These are phyloP conservation scores for Amblyteles armatorius DNA, from an alignment of 2,888 invertebrate genomes.

Conservation along the genomic window DNA sequence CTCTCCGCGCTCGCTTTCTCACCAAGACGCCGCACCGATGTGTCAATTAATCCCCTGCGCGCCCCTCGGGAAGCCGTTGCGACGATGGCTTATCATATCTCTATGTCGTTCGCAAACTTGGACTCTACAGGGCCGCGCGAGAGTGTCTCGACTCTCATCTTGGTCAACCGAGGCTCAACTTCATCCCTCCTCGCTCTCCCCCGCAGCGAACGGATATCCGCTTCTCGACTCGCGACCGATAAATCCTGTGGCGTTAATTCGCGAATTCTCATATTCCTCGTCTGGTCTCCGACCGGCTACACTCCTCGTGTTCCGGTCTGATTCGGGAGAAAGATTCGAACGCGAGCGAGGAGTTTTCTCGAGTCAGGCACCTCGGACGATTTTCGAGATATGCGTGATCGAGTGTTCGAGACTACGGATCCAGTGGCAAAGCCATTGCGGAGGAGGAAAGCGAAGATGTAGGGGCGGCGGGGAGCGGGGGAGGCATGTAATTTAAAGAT, in stretches of 20 bases:
- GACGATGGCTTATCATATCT: slow-evolving; percentile 70
- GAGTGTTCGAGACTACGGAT: slow-evolving; percentile 70
- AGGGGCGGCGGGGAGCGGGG: slow-evolving; percentile 64
- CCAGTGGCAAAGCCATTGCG: slow-evolving; percentile 54
- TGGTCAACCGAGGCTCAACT: slow-evolving; percentile 24
- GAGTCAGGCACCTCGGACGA: slow-evolving; percentile 59
- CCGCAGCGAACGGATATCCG: slow-evolving; percentile 36
- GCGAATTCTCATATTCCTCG: slow-evolving; percentile 19
- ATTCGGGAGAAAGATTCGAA: slow-evolving; percentile 30
- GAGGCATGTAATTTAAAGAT: slow-evolving; percentile 86
- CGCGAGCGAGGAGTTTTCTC: slow-evolving; percentile 16
- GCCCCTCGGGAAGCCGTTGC: slow-evolving; percentile 68
- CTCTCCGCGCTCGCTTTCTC: slow-evolving; percentile 58
- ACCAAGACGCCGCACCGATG: slow-evolving; percentile 79
- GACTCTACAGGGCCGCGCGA: slow-evolving; percentile 54
- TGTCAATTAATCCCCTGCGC: slow-evolving; percentile 83
- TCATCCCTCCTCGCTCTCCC: slow-evolving; percentile 55
- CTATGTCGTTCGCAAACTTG: slow-evolving; percentile 65
- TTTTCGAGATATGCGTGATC: slow-evolving; percentile 76
- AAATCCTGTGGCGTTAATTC: slow-evolving; percentile 42
- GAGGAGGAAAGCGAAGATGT: slow-evolving; percentile 55
- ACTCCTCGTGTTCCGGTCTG: neutral
- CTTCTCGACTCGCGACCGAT: slow-evolving; percentile 37
- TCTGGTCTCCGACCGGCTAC: neutral
- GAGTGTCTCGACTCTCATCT: slow-evolving; percentile 47